A percentile compares a stretch with the other conserved stretches of the same genome.
Evolutionary conservation across 2,888 invertebrate genomes (phyloP).

Genomic region (Scaptomyza tumidula): DNA sequence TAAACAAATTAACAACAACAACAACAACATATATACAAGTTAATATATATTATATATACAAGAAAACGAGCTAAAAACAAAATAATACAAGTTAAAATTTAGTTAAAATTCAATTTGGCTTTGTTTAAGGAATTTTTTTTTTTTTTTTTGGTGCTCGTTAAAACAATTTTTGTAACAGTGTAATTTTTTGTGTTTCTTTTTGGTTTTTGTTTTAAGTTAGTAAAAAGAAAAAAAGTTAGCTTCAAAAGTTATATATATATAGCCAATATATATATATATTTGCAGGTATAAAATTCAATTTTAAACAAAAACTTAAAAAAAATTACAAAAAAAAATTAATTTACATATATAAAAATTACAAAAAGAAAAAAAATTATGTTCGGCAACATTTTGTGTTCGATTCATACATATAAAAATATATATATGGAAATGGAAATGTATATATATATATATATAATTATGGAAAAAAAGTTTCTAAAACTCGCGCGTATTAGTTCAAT

Average conservation of each 20-base stretch:
- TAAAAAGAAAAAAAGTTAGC: slow-evolving; percentile 40
- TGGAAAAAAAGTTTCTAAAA: slow-evolving; percentile 65
- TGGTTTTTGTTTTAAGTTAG: slow-evolving; percentile 21
- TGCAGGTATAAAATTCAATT: slow-evolving; percentile 72
- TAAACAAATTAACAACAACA: slow-evolving; percentile 26
- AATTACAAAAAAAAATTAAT: slow-evolving; percentile 2
- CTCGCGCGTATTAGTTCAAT: slow-evolving; percentile 75
- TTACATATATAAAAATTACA: neutral
- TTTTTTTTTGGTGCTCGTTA: slow-evolving; percentile 34
- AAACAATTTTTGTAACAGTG: slow-evolving; percentile 31
- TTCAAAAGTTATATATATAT: slow-evolving; percentile 58
- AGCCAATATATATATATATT: slow-evolving; percentile 18
- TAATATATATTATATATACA: slow-evolving; percentile 13
- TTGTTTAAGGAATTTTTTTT: slow-evolving; percentile 5
- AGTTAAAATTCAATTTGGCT: slow-evolving; percentile 67
- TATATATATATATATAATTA: neutral
- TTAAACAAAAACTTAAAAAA: slow-evolving; percentile 55
- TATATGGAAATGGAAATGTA: neutral
- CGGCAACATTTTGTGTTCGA: slow-evolving; percentile 41
- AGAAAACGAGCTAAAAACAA: slow-evolving; percentile 13
- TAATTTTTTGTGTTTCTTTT: slow-evolving; percentile 9
- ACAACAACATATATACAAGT: slow-evolving; percentile 18
- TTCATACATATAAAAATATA: slow-evolving; percentile 1
- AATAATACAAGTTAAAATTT: slow-evolving; percentile 48
- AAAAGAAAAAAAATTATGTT: slow-evolving; percentile 20